These are phyloP conservation scores for Ridgeia piscesae DNA, from an alignment of 1,140 invertebrate species.

Conservation along the genomic window DNA sequence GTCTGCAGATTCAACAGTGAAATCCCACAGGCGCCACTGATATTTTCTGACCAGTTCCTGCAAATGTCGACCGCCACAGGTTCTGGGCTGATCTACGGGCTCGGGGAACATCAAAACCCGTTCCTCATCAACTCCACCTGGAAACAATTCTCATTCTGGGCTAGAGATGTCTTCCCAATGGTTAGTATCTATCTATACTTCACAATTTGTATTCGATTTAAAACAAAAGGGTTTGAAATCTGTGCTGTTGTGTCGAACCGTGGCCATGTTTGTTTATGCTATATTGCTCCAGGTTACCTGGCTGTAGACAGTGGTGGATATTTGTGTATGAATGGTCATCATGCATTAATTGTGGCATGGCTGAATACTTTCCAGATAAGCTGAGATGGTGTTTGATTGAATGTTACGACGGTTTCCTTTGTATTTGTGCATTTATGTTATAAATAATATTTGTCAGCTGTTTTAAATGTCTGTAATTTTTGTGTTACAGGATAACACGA, in stretches of 20 bases:
- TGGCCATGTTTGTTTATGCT: too few relatives aligned
- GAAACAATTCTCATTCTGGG: constrained; percentile 23
- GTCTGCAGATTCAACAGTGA: neutral
- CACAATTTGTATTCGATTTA: too few relatives aligned
- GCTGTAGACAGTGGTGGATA: too few relatives aligned
- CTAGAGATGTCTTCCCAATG: constrained; percentile 20
- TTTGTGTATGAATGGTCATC: too few relatives aligned
- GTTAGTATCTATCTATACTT: neutral
- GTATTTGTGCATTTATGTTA: too few relatives aligned
- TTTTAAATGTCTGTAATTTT: neutral
- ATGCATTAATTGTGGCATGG: too few relatives aligned
- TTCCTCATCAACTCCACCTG: constrained; percentile 20
- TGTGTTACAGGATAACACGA: constrained; percentile 48
- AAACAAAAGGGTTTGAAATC: too few relatives aligned
- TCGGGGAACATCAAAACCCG: constrained; percentile 23
- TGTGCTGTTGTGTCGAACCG: too few relatives aligned
- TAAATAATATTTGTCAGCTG: neutral
- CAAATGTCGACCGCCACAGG: constrained; percentile 16
- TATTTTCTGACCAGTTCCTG: constrained; percentile 31
- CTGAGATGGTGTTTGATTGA: too few relatives aligned
- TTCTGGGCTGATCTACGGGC: constrained; percentile 22
- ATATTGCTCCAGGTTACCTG: too few relatives aligned
- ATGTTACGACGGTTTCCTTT: too few relatives aligned
- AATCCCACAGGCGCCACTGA: constrained; percentile 18
- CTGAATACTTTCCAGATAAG: too few relatives aligned